Evolutionary conservation across 2,888 invertebrate genomes (phyloP), one percentile per base, ranked within the genome.

Genomic region (Tetragonisca angustula): DNA sequence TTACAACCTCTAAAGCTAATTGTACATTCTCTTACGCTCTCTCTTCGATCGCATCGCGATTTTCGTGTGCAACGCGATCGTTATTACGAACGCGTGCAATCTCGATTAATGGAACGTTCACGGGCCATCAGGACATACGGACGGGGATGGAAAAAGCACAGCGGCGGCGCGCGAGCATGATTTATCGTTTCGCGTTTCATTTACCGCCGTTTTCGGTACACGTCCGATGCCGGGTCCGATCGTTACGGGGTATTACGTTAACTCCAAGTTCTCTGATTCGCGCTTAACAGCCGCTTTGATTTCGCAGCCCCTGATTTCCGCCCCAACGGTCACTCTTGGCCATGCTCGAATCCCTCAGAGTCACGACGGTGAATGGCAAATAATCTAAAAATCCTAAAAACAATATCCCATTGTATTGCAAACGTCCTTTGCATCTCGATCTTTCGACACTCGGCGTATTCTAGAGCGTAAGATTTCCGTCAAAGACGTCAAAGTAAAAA

Each of bases 121-220:
- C 72, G 82, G 69, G 62, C 67, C 72, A 71, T 79, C 65, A 43
- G 43, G 43, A 43, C 43, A 43, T 1, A 43, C 75, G 71, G 67
- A 75, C 75, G 69, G 76, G 76, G 59, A 75, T 76, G 64, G 69
- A 88, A 85, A 85, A 87, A 86, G 27, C 74, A 78, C 86, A 76
- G 86, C 81, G 72, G 68, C 81, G 52, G 61, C 77, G 61, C 76
- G 68, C 49, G 52, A 67, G 71, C 65, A 75, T 88, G 84, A 88
- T 88, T 88, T 88, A 88, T 86, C 70, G 81, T 68, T 73, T 54
- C 77, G 79, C 61, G 74, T 88, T 84, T 81, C 88, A 85, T 84
- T 82, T 82, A 79, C 69, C 83, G 79, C 81, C 88, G 79, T 43
- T 88, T 27, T 85, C 81, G 72, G 75, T 62, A 62, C 77, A 78